A percentile compares a stretch with the other conserved stretches of the same genome.
These are phyloP conservation scores for Chaetodon auriga DNA, from an alignment of 2,113 vertebrate genomes.

Conservation along the genomic window DNA sequence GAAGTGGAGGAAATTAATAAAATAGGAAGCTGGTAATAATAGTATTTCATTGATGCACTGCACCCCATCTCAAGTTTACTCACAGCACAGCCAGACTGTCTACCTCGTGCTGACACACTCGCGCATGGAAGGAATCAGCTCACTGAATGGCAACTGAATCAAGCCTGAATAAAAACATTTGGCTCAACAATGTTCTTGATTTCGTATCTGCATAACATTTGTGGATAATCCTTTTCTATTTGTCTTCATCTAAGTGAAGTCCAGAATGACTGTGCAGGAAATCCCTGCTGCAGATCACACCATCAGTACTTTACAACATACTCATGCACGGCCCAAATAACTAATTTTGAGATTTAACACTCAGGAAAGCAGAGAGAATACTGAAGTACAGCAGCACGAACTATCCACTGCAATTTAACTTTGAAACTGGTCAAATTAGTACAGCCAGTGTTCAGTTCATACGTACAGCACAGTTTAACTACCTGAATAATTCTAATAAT, in stretches of 20 bases:
- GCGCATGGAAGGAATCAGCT: not conserved
- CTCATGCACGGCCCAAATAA: not conserved
- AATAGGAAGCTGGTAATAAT: slow-evolving; percentile 6
- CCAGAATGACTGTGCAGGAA: slow-evolving; percentile 7
- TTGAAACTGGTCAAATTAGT: not conserved
- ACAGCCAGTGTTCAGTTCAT: not conserved
- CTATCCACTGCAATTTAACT: not conserved
- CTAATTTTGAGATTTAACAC: not conserved
- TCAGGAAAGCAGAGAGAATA: not conserved
- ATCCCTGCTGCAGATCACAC: not conserved
- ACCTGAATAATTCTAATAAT: not conserved
- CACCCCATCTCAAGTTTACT: not conserved
- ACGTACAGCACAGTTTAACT: not conserved
- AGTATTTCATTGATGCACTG: not conserved
- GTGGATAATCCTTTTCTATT: not conserved
- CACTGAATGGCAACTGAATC: not conserved
- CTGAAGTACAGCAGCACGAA: not conserved
- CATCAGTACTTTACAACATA: not conserved
- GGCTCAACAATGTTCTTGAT: not conserved
- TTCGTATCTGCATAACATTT: slow-evolving; percentile 3
- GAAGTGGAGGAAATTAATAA: not conserved
- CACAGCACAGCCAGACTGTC: not conserved
- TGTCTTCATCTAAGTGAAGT: not conserved
- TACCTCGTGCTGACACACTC: not conserved
- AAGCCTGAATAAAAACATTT: not conserved